Base-by-base conservation (phyloP, 1,140 invertebrate species). In the Euura lappo region DNA sequence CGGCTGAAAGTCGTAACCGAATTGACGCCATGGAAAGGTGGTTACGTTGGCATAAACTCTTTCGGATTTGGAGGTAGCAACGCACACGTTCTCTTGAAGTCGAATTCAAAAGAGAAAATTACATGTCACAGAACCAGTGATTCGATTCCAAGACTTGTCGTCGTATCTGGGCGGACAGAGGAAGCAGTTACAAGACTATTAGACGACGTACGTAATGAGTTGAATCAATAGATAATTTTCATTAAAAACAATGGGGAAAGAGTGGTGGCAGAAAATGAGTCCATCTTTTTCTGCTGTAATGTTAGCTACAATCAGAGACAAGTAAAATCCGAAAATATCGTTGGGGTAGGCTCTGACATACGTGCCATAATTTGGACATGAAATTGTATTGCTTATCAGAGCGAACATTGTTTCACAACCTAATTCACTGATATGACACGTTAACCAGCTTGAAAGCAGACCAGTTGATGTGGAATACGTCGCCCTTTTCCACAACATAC, bases 51-150 rank as follows among this genome's bases (percentile, higher is more conserved):
- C n/a, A 86, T 96, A n/a, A 96, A 95, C 86, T 95, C 93, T 45
- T 96, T 96, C 86, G 95, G 95, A 2, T 96, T 96, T 83, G 95
- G 95, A 71, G 95, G 93, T 43, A 92, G 93, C 60, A 96, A 96
- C 85, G 94, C 93, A 10, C 95, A 96, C 84, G 89, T 92, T 2
- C 82, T 96, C 2, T 79, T 96, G 1, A 90, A 91, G 79, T 90
- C 90, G 44, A 86, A 89, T 75, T 85, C 86, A 0, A 90, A 89
- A 72, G 72, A 82, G 2, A 91, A 91, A 82, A 43, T 46, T 28
- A 13, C 28, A 72, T 87, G 87, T 74, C 82, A 0, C 89, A 90
- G 79, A 86, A 87, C 44, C 89, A 90, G 3, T 72, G 87, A 6
- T 89, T 89, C 11, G 72, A 80, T 4, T 91, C 90, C 90, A 1